A percentile compares a stretch with the other conserved stretches of the same genome.
phyloP scores from a whole-genome alignment of 2,113 vertebrate genomes.

The Platysternon megacephalum region DNA sequence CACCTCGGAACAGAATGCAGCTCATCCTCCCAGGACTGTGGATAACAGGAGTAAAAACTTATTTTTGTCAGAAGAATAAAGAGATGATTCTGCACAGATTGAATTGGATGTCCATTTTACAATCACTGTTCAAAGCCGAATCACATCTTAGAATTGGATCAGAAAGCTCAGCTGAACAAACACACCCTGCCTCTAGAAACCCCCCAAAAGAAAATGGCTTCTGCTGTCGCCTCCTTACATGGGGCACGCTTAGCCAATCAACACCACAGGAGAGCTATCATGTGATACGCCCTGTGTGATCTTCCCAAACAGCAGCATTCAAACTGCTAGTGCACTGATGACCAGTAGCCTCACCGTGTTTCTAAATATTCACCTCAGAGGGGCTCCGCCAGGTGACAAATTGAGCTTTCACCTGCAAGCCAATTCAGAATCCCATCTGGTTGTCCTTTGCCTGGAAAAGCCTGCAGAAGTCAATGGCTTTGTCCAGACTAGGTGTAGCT shows the following conservation, averaged over 20 bases:
- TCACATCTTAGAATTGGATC: neutral
- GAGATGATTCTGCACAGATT: neutral
- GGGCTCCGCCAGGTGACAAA: neutral
- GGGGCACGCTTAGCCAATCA: neutral
- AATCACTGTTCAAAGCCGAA: neutral
- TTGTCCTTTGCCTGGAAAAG: neutral
- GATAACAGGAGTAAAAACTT: neutral
- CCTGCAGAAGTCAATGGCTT: neutral
- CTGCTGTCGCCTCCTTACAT: neutral
- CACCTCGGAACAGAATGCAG: neutral
- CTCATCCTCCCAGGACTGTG: neutral
- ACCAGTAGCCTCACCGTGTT: neutral
- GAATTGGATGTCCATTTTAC: neutral
- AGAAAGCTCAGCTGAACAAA: neutral
- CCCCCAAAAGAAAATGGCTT: neutral
- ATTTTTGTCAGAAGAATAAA: neutral
- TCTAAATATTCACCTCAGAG: neutral
- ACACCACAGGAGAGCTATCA: neutral
- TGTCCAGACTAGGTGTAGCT: neutral
- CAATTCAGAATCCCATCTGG: no score
- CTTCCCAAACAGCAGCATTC: neutral
- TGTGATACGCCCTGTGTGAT: accelerated
- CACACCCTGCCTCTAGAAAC: neutral
- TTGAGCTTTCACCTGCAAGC: no score
- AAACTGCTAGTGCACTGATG: neutral